A percentile compares a stretch with the other conserved stretches of the same genome.
These are phyloP conservation scores for Loris lydekkerianus DNA, from an alignment of 2,797 vertebrate species.

Conservation along the genomic window DNA sequence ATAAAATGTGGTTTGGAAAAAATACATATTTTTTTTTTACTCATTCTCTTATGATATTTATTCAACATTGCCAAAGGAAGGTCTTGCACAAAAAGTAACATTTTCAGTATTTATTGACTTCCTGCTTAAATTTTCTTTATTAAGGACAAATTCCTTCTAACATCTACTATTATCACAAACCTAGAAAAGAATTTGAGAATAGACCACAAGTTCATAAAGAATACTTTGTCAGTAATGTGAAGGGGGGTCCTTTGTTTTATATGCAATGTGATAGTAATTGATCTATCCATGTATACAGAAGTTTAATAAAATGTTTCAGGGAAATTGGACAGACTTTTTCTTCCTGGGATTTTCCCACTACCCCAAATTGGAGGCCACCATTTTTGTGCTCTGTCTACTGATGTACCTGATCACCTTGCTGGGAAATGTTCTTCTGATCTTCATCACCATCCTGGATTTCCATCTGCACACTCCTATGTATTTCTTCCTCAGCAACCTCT, in stretches of 20 bases:
- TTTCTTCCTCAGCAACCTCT: constrained; percentile 81
- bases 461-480: constrained; percentile 82
- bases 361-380: constrained; percentile 54
- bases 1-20: constrained; percentile 4
- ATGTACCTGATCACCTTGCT: constrained; percentile 75
- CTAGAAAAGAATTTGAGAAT: background rate
- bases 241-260: background rate
- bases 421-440: constrained; percentile 79
- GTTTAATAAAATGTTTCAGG: constrained; percentile 30
- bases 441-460: constrained; percentile 60
- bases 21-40: background rate
- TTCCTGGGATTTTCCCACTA: constrained; percentile 76
- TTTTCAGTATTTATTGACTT: background rate
- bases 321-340: constrained; percentile 71
- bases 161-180: background rate
- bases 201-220: background rate
- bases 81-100: background rate
- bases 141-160: constrained; percentile 24
- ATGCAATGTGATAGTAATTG: background rate
- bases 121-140: background rate
- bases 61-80: background rate
- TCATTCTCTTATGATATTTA: background rate
- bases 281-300: background rate
- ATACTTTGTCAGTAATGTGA: background rate
- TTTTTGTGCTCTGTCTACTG: constrained; percentile 75